phyloP scores from a whole-genome alignment of 2,888 invertebrate species.

The Drosophila kuntzei region DNA sequence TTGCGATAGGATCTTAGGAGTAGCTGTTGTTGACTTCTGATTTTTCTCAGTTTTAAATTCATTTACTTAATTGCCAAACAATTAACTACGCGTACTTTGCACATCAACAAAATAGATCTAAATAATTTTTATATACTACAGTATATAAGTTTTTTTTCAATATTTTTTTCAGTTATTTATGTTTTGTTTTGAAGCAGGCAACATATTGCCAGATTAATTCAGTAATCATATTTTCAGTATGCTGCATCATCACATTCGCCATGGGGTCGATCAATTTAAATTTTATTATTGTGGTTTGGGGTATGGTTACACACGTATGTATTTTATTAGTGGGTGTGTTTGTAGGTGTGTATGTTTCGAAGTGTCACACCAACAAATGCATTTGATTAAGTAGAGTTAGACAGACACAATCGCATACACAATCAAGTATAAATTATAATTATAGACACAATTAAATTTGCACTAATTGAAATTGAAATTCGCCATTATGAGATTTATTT shows the following conservation, averaged over 20 bases:
- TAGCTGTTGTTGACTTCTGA: conserved; percentile 2
- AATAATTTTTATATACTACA: conserved; percentile 27
- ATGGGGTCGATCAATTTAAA: conserved; percentile 13
- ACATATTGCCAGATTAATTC: conserved; percentile 2
- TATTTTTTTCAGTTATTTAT: conserved; percentile 2
- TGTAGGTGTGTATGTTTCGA: conserved; percentile 6
- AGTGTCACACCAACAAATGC: conserved; percentile 30
- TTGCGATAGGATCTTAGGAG: conserved; percentile 9
- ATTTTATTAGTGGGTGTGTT: background rate
- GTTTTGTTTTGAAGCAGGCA: background rate
- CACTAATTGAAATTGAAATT: conserved; percentile 9
- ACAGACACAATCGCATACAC: conserved; percentile 7
- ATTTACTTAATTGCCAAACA: conserved; percentile 38
- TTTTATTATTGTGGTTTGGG: conserved; percentile 3
- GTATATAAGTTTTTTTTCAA: conserved; percentile 4
- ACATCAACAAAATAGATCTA: conserved; percentile 51
- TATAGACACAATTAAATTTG: conserved; percentile 21
- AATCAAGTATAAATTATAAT: conserved; percentile 15
- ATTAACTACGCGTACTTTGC: conserved; percentile 53
- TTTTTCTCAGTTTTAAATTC: conserved; percentile 38
- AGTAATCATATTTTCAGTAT: conserved; percentile 8
- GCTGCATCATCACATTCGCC: conserved; percentile 30
- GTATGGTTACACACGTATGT: background rate
- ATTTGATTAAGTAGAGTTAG: conserved; percentile 23
- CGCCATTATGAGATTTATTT: conserved; percentile 10